phyloP scores from a whole-genome alignment of 1,140 invertebrate genomes.

The Lysiphlebus fabarum region DNA sequence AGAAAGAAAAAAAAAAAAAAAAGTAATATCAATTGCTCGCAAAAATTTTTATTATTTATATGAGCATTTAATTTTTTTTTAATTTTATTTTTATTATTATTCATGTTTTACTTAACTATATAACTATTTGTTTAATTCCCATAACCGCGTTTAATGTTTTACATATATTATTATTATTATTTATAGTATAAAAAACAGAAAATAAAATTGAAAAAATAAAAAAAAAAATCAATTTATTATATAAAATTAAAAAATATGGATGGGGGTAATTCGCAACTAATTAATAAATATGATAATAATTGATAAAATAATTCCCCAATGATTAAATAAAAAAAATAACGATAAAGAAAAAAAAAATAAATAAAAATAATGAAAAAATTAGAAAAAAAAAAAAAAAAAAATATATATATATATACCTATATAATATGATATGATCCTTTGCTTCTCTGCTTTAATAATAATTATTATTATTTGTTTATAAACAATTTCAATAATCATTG shows the following conservation, averaged over 20 bases:
- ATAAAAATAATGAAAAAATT: too few species aligned
- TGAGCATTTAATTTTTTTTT: conserved; percentile 40
- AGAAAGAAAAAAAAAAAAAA: conserved; percentile 19
- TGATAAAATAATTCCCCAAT: conserved; percentile 28
- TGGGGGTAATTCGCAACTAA: conserved; percentile 35
- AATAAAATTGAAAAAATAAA: conserved; percentile 1
- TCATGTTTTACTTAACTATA: conserved; percentile 51
- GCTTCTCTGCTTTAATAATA: conserved; percentile 26
- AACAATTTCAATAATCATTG: conserved; percentile 25
- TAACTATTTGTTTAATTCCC: conserved; percentile 38
- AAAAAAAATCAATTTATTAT: conserved; percentile 8
- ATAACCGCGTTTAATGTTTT: conserved; percentile 31
- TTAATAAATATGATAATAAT: conserved; percentile 43
- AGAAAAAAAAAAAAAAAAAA: conserved; percentile 21
- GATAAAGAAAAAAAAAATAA: conserved; percentile 12
- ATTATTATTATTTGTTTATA: conserved; percentile 25
- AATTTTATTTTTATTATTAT: conserved; percentile 50
- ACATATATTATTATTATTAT: too few species aligned
- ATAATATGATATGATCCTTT: conserved; percentile 25
- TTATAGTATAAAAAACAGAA: background rate
- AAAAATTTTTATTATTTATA: conserved; percentile 50
- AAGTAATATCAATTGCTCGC: conserved; percentile 44
- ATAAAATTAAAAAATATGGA: conserved; percentile 5
- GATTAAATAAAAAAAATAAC: conserved; percentile 20
- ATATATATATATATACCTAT: too few species aligned